Base-by-base conservation (phyloP, 2,113 vertebrate species). In the Chlamydotis undulata region DNA sequence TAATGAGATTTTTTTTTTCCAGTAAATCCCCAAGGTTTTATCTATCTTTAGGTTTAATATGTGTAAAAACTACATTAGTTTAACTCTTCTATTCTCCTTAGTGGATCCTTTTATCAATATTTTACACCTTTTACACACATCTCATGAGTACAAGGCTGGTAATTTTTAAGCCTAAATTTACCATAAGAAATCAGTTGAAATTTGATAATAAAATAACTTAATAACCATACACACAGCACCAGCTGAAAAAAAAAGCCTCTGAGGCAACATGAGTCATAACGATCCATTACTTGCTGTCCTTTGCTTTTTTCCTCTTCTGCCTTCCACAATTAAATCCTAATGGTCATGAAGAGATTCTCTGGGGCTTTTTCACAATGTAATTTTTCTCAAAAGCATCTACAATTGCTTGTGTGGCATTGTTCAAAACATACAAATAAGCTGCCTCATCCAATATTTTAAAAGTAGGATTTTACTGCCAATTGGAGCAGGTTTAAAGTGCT, bases 251-350 rank as follows among this genome's bases (percentile, higher is more conserved):
- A 67, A 87, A 87, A 89, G 13, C 41, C 86, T 93, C 92, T 80
- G 73, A 92, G 64, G 60, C 81, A 93, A 64, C 15, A 86, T 90
- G 93, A 94, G 52, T 90, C 95, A 94, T 86, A 93, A 89, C 0
- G 0, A 95, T 61, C 87, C 81, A 94, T 96, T 93, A 83, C 45
- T 95, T 94, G 37, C n/a, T 79, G 39, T 73, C 65, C 41, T 94
- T 79, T 64, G 35, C 19, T 85, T 97, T 94, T 94, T 59, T 22
- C 35, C 65, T 74, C 53, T 79, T 89, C 74, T 94, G 65, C 41
- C 53, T 95, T 93, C 61, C 91, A 82, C 89, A 96, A 76, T 97
- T 97, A 89, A 95, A 93, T 68, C 86, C 81, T 97, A 96, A 96
- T 94, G 87, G 65, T 83, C 91, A 76, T 5, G 3, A 89, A 93